A percentile compares a stretch with the other conserved stretches of the same genome.
These are phyloP conservation scores for Lepidotrigona ventralis DNA, from an alignment of 1,140 invertebrate species.

Conservation along the genomic window DNA sequence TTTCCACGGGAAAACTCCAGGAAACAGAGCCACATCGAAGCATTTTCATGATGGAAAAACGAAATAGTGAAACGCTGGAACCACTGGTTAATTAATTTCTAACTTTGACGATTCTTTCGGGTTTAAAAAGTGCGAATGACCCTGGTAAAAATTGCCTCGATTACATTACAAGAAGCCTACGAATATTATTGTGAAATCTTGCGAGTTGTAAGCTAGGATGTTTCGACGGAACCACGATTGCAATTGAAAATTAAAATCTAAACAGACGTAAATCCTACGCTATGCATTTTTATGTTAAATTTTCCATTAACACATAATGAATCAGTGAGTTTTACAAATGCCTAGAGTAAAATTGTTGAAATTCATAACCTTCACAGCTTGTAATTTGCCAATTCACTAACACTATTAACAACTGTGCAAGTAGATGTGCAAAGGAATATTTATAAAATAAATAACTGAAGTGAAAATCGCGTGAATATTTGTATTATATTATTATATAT, in stretches of 20 bases:
- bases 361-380: neutral
- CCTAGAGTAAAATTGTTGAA: neutral
- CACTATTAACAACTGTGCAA: neutral
- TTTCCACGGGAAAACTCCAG: slow-evolving; percentile 25
- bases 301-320: neutral
- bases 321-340: neutral
- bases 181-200: neutral
- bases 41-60: neutral
- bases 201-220: neutral
- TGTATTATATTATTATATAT: neutral
- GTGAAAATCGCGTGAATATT: neutral
- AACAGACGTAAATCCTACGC: neutral
- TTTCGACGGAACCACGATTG: neutral
- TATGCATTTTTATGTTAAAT: neutral
- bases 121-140: neutral
- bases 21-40: neutral
- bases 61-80: neutral
- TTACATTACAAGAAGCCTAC: neutral
- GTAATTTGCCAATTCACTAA: neutral
- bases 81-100: neutral
- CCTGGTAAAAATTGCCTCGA: neutral
- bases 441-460: neutral
- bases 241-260: too few relatives aligned
- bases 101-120: neutral
- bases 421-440: neutral